These are phyloP conservation scores for Chloroceryle aenea DNA, from an alignment of 2,113 vertebrate species.

Conservation along the genomic window DNA sequence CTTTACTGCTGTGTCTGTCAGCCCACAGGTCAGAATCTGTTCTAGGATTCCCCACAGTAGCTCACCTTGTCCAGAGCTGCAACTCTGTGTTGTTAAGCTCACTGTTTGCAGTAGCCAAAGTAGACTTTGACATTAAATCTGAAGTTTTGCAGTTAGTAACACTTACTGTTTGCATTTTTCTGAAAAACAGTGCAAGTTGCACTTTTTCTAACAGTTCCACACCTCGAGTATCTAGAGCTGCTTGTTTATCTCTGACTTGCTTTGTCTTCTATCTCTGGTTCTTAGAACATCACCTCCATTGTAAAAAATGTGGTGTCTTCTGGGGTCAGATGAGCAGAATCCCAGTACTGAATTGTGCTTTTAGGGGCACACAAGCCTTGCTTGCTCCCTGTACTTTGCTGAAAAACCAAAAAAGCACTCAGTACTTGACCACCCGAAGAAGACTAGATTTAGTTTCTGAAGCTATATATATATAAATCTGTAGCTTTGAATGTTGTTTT, in stretches of 20 bases:
- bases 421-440: neutral
- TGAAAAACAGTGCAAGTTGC: neutral
- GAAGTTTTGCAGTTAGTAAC: neutral
- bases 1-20: neutral
- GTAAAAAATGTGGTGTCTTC: neutral
- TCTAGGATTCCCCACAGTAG: neutral
- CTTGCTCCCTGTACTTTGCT: neutral
- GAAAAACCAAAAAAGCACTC: neutral
- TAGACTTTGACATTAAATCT: neutral
- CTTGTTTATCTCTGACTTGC: neutral
- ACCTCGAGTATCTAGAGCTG: neutral
- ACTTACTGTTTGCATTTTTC: neutral
- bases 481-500: constrained; percentile 5
- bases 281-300: neutral
- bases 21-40: neutral
- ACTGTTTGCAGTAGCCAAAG: neutral
- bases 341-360: neutral
- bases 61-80: neutral
- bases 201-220: neutral
- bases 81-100: neutral
- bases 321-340: neutral
- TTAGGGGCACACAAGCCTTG: neutral
- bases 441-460: neutral
- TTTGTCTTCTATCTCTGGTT: neutral
- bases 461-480: neutral